Base-by-base conservation (phyloP, 2,797 vertebrate species). In the Adelosebastes latens region DNA sequence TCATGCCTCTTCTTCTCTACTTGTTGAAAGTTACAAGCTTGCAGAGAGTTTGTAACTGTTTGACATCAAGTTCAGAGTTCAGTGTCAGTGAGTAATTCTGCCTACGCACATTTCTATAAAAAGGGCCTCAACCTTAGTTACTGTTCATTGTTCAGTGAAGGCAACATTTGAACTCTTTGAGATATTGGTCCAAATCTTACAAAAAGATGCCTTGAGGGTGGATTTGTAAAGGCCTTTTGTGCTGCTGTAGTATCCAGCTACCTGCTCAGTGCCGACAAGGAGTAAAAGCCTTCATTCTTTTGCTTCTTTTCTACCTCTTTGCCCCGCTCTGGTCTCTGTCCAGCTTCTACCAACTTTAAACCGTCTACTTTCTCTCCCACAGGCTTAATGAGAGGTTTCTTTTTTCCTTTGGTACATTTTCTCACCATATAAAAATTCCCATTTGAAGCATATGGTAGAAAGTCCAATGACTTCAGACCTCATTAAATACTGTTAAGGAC, bases 171-270 rank as follows among this genome's bases (percentile, higher is more conserved):
- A 85, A 69, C 70, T 81, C 49, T 71, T 55, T 77, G 16, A 71
- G 56, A 71, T 58, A 42, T 73, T 71, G 22, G 39, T 80, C 55
- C 58, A 82, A 66, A 76, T 49, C 58, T 75, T 58, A 79, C 64
- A 63, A 76, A 83, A 83, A 78, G 55, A 83, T 71, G 61, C 59
- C 77, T 22, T 34, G 18, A 76, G 60, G 78, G 55, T 65, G 64
- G 77, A 74, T 88, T 83, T 90, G 72, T 84, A 76, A 80, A 69
- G 58, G 39, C 53, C 67, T 64, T 89, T 89, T 93, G 79, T 93
- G 85, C 60, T 72, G 78, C 67, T 86, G 53, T 72, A 63, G 86
- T 83, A 85, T 87, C 46, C 77, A 77, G 65, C 76, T 88, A 83
- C 80, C 79, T 81, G 74, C 66, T 70, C 29, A 34, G 36, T 76